Percentiles rank a stretch among this genome's conserved stretches.
These are phyloP conservation scores for Cyclura pinguis DNA, from an alignment of 2,797 vertebrate species.

Conservation along the genomic window DNA sequence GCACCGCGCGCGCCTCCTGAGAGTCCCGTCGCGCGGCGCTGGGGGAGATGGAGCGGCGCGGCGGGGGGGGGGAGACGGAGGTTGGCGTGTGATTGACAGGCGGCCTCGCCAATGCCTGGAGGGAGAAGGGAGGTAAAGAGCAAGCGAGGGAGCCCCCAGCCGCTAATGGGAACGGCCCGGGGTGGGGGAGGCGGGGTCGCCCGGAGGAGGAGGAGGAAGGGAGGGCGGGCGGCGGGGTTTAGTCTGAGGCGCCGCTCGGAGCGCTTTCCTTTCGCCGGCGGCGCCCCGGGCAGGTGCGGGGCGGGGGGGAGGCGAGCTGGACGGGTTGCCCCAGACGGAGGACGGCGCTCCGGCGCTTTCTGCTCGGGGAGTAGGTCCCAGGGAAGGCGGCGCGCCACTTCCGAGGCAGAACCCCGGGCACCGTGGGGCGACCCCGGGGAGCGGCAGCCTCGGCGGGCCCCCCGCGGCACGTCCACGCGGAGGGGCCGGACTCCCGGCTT, in stretches of 20 bases:
- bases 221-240: not conserved
- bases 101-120: conserved; percentile 93
- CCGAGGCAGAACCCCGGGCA: too few species aligned
- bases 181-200: conserved; percentile 42
- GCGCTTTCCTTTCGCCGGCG: not conserved
- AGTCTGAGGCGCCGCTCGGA: not conserved
- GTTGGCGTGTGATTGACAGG: conserved; percentile 90
- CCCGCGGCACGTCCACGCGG: too few species aligned
- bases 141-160: conserved; percentile 77
- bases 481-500: too few species aligned
- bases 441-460: too few species aligned
- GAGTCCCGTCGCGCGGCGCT: conserved; percentile 57
- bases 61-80: conserved; percentile 39
- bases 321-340: conserved; percentile 1
- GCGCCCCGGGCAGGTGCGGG: not conserved
- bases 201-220: not conserved
- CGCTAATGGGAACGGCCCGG: conserved; percentile 77
- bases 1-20: conserved; percentile 71
- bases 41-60: conserved; percentile 10
- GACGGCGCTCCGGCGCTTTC: not conserved
- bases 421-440: too few species aligned
- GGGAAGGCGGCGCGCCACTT: too few species aligned
- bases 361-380: too few species aligned
- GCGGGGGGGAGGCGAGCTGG: too few species aligned
- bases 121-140: conserved; percentile 81